Base-by-base conservation (phyloP, 2,888 invertebrate species). In the Balanococcus diminutus region DNA sequence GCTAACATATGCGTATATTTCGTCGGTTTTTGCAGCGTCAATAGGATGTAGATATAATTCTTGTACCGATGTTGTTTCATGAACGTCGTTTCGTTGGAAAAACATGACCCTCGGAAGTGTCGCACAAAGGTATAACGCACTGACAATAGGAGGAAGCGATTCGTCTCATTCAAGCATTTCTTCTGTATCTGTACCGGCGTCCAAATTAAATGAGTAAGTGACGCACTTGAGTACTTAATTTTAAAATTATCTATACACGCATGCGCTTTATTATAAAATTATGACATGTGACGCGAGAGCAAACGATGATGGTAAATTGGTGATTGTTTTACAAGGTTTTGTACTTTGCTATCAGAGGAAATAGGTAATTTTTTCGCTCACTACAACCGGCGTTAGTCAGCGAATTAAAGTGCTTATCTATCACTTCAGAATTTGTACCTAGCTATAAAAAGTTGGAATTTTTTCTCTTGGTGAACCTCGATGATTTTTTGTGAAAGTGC, bases 121-220 rank as follows among this genome's bases (percentile, higher is more conserved):
- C 25, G 28, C 39, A 31, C 83, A 51, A 39, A 46, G 81, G 46
- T 81, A 81, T 16, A 46, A 42, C 28, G 81, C 42, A 28, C 28
- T 81, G 42, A 46, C 46, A n/a, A 25, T 46, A 19, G 81, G 42
- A 42, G 79, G 79, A 79, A 79, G 79, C 11, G 39, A 36, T 42
- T 42, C 81, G 81, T 22, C 81, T 25, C 36, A 42, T 39, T 81
- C 81, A 25, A 81, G 81, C 42, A 42, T 36, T 36, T 81, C 81
- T 67, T 79, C 79, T 36, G 9, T 22, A 39, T 79, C 79, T 36
- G 9, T 22, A 39, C 42, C 81, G 81, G 81, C 46, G 42, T 81
- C 46, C 42, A 81, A 81, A 81, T 81, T 81, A 42, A 39, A 81
- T 46, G 81, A 81, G 81, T 81, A 81, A 81, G 81, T 81, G 39